phyloP scores from a whole-genome alignment of 2,113 vertebrate species.

The Coptodon rendalli region DNA sequence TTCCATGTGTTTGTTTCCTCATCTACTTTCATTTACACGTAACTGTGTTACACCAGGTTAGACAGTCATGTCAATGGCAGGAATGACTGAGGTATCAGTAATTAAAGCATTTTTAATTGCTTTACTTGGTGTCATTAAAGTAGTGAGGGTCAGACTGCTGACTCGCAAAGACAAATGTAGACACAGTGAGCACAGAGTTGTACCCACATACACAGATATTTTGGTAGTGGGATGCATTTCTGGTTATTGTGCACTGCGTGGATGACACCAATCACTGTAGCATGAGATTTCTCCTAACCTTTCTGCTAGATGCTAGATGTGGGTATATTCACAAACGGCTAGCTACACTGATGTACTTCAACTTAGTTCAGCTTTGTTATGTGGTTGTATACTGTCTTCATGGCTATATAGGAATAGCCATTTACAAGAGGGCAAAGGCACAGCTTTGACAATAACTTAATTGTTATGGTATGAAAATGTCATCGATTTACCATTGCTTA shows the following conservation, averaged over 20 bases:
- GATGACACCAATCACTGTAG: background rate
- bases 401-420: background rate
- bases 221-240: background rate
- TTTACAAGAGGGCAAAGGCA: background rate
- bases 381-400: background rate
- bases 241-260: background rate
- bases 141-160: constrained; percentile 2
- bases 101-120: constrained; percentile 36
- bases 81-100: background rate
- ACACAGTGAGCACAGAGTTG: background rate
- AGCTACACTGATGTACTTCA: background rate
- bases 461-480: background rate
- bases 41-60: background rate
- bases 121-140: constrained; percentile 32
- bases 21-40: background rate
- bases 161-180: background rate
- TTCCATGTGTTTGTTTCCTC: background rate
- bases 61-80: background rate
- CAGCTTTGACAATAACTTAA: background rate
- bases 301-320: background rate
- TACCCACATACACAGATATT: background rate
- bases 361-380: background rate
- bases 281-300: background rate
- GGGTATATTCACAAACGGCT: background rate
- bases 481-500: background rate